Conservation (phyloP, 2,888 invertebrate species). For the Lapara coniferarum region DNA sequence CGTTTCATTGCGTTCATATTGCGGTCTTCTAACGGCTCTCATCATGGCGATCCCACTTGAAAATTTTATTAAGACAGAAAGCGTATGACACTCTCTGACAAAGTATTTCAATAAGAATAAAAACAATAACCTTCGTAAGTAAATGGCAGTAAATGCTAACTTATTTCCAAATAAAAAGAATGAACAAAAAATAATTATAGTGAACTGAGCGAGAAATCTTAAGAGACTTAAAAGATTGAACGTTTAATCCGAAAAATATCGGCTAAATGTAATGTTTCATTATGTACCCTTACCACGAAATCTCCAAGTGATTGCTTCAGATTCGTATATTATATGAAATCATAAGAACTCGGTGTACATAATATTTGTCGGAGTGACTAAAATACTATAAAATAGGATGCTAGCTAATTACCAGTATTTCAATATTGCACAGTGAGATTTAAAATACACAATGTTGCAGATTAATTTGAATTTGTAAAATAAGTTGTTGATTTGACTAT, state of each 20-base stretch:
- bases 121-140: not conserved
- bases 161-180: not conserved
- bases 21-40: constrained; percentile 24
- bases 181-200: not conserved
- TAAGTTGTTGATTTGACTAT: too few relatives aligned
- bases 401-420: too few relatives aligned
- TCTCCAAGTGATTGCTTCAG: not conserved
- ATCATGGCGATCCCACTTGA: constrained; percentile 24
- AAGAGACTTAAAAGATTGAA: constrained; percentile 17
- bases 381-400: too few relatives aligned
- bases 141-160: not conserved
- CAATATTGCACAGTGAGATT: too few relatives aligned
- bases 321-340: too few relatives aligned
- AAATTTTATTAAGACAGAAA: constrained; percentile 26
- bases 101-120: not conserved
- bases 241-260: constrained; percentile 1
- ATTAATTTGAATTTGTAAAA: too few relatives aligned
- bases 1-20: constrained; percentile 40
- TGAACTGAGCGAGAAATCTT: not conserved
- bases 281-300: not conserved
- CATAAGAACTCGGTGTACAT: too few relatives aligned
- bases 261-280: constrained; percentile 8
- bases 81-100: not conserved
- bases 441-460: too few relatives aligned
- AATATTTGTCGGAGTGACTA: too few relatives aligned